These are phyloP conservation scores for Amphimedon queenslandica DNA, from an alignment of 37 sponge, comb jelly and placozoan genomes.

Conservation along the genomic window DNA sequence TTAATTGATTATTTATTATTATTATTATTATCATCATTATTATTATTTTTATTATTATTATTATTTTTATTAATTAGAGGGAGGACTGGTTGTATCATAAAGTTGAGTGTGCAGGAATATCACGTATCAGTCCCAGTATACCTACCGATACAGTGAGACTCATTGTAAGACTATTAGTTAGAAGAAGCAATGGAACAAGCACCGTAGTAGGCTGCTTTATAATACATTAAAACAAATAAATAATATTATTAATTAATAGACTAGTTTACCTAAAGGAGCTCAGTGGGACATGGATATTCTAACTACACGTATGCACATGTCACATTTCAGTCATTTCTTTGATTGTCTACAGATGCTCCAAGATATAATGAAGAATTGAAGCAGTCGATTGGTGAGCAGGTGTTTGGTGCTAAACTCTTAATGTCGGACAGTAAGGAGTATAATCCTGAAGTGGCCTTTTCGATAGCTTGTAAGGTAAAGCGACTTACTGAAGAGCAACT, in stretches of 20 bases:
- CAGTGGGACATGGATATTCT: slow-evolving; percentile 26
- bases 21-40: too few relatives aligned
- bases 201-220: too few relatives aligned
- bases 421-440: background rate
- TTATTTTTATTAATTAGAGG: slow-evolving; percentile 19
- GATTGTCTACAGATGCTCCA: slow-evolving; percentile 17
- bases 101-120: slow-evolving; percentile 53
- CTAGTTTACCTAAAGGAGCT: background rate
- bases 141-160: slow-evolving; percentile 63
- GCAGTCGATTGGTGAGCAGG: slow-evolving; percentile 5
- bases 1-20: too few relatives aligned
- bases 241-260: too few relatives aligned
- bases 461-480: slow-evolving; percentile 7
- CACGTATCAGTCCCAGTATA: slow-evolving; percentile 10
- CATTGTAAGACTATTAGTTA: slow-evolving; percentile 28
- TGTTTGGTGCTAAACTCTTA: slow-evolving; percentile 28
- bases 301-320: slow-evolving; percentile 15
- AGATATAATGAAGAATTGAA: slow-evolving; percentile 24
- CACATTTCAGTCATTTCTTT: background rate
- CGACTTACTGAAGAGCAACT: too few relatives aligned
- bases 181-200: too few relatives aligned
- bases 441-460: slow-evolving; percentile 9
- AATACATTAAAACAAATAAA: too few relatives aligned
- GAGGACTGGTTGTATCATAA: slow-evolving; percentile 69
- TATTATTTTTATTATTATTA: background rate